phyloP scores from a whole-genome alignment of 2,797 vertebrate species.

The Atherinosoma microstoma region DNA sequence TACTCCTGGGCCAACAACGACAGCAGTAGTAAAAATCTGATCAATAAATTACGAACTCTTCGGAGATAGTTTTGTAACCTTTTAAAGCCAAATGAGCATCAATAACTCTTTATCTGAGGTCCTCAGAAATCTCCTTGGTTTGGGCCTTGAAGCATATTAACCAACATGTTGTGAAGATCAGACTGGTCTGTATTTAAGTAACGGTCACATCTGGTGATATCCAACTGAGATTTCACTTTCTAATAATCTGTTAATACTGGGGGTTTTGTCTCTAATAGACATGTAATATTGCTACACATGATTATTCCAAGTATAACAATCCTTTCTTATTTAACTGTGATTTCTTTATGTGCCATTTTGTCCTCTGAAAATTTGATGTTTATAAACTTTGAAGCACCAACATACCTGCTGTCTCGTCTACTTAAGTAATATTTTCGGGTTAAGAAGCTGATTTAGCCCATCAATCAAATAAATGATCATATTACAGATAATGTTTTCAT shows the following conservation, averaged over 20 bases:
- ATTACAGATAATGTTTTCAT: background rate
- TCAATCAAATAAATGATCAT: too few relatives aligned
- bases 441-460: background rate
- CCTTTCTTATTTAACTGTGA: too few relatives aligned
- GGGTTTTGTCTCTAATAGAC: background rate
- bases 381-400: background rate
- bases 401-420: too few relatives aligned
- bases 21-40: background rate
- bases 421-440: too few relatives aligned
- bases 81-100: background rate
- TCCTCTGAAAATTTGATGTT: background rate
- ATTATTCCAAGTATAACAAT: too few relatives aligned
- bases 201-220: background rate
- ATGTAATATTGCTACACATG: too few relatives aligned
- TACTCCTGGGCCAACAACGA: background rate
- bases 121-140: background rate
- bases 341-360: too few relatives aligned
- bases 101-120: background rate
- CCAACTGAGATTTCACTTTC: background rate
- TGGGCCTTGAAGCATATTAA: background rate
- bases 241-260: background rate
- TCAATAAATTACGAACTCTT: background rate
- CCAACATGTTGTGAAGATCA: background rate
- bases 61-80: background rate
- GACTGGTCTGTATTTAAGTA: background rate